Percentiles rank a stretch among this genome's conserved stretches.
Evolutionary conservation across 2,888 invertebrate genomes (phyloP).

Genomic region (Lutraria lutraria): DNA sequence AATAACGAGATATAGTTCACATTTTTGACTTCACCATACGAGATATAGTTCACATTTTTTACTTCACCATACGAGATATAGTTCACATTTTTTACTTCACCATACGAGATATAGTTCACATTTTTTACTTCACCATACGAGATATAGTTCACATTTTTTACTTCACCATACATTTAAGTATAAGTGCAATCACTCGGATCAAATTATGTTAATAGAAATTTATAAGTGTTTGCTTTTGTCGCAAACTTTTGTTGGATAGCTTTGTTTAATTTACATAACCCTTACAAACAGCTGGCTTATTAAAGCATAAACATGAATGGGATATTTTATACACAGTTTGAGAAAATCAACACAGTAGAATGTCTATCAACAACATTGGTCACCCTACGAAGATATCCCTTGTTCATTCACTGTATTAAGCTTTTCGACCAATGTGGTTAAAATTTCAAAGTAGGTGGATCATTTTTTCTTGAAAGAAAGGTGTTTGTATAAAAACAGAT

Average conservation of each 20-base stretch:
- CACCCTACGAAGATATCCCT: no score
- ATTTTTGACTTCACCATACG: background rate
- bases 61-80: background rate
- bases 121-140: background rate
- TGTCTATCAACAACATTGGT: background rate
- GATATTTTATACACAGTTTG: background rate
- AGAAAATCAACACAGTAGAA: background rate
- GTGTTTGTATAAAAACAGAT: no score
- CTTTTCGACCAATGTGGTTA: no score
- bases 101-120: background rate
- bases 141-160: background rate
- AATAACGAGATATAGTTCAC: background rate
- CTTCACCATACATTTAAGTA: constrained; percentile 14
- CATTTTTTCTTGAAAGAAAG: no score
- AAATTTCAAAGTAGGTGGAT: no score
- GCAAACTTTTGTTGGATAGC: background rate
- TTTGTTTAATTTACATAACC: constrained; percentile 13
- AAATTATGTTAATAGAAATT: background rate
- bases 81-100: background rate
- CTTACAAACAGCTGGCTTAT: background rate
- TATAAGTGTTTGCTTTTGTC: background rate
- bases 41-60: background rate
- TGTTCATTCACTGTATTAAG: no score
- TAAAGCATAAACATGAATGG: constrained; percentile 11
- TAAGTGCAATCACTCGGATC: background rate